These are phyloP conservation scores for Dermatophagoides farinae DNA, from an alignment of 1,140 invertebrate genomes.

Conservation along the genomic window DNA sequence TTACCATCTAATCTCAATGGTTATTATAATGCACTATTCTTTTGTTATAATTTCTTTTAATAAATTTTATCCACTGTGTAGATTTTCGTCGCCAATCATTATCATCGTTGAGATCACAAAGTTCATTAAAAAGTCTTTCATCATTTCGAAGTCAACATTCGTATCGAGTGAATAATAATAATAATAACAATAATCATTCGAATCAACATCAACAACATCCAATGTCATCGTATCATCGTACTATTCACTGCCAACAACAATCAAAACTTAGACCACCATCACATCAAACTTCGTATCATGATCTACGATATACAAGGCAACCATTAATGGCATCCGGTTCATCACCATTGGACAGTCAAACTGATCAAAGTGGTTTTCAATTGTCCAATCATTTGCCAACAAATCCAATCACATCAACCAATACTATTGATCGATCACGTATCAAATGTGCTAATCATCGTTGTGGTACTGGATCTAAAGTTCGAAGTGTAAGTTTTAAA, in stretches of 20 bases:
- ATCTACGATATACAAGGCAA: neutral
- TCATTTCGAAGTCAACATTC: slow-evolving; percentile 9
- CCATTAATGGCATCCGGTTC: neutral
- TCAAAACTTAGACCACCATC: neutral
- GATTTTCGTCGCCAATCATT: slow-evolving; percentile 16
- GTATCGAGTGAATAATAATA: neutral
- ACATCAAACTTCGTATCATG: neutral
- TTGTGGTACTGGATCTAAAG: slow-evolving; percentile 5
- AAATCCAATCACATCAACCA: too few species aligned
- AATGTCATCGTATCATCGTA: neutral
- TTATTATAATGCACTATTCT: neutral
- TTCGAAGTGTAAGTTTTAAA: neutral
- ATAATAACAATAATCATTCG: neutral
- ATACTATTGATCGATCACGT: too few species aligned
- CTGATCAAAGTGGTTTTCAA: neutral
- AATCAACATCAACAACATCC: too few species aligned
- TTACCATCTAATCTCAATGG: too few species aligned
- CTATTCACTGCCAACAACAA: neutral
- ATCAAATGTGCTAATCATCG: neutral
- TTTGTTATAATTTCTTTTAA: neutral
- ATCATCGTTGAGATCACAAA: slow-evolving; percentile 14
- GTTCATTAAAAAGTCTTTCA: slow-evolving; percentile 12
- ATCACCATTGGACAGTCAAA: too few species aligned
- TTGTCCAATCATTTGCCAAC: neutral
- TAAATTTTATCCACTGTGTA: neutral